Percentiles rank a stretch among this genome's conserved stretches.
Evolutionary conservation across 2,888 invertebrate genomes (phyloP).

Genomic region (Metellina segmentata): DNA sequence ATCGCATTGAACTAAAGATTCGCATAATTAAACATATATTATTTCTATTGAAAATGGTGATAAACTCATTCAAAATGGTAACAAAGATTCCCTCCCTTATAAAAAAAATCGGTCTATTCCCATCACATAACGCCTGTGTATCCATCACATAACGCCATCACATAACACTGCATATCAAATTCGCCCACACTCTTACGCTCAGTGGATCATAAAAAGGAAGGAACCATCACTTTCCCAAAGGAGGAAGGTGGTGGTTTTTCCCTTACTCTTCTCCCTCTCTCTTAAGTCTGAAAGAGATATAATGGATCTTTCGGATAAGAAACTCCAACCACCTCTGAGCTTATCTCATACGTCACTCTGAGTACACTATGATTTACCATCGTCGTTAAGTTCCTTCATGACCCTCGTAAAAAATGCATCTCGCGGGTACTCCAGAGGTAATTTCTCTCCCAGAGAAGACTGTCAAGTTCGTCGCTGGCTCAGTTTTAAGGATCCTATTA

Average conservation of each 20-base stretch:
- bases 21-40: too few species aligned
- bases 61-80: background rate
- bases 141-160: background rate
- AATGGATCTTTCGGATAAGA: conserved; percentile 22
- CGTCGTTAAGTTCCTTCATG: conserved; percentile 48
- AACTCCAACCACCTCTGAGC: background rate
- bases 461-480: background rate
- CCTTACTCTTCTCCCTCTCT: background rate
- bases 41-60: too few species aligned
- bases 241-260: too few species aligned
- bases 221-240: background rate
- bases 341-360: conserved; percentile 36
- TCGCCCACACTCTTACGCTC: background rate
- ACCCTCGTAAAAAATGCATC: conserved; percentile 29
- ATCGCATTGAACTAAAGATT: too few species aligned
- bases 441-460: background rate
- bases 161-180: background rate
- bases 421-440: background rate
- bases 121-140: background rate
- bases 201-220: background rate
- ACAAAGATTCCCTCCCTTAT: background rate
- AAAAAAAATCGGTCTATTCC: background rate
- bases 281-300: conserved; percentile 11
- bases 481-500: conserved; percentile 2
- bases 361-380: conserved; percentile 44